phyloP scores from a whole-genome alignment of 2,888 invertebrate genomes.

The Capitulum mitella region DNA sequence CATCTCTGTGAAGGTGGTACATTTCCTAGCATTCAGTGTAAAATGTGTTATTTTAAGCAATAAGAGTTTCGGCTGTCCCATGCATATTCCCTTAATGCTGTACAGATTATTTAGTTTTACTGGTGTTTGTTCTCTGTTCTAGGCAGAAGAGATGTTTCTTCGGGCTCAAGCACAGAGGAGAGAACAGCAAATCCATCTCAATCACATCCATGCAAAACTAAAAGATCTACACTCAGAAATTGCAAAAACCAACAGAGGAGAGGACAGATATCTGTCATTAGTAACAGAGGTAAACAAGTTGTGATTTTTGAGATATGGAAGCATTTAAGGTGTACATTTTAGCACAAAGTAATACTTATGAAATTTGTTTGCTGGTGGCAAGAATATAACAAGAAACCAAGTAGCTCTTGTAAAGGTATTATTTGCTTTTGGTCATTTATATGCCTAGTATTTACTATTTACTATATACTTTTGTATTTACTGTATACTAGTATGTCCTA shows the following conservation, averaged over 20 bases:
- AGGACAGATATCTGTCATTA: not conserved
- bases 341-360: too few species aligned
- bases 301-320: too few species aligned
- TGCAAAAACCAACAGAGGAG: constrained; percentile 2
- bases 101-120: not conserved
- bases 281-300: constrained; percentile 7
- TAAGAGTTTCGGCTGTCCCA: not conserved
- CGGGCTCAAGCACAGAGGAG: not conserved
- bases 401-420: too few species aligned
- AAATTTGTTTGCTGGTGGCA: too few species aligned
- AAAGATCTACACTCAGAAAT: constrained; percentile 10
- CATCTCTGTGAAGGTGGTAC: not conserved
- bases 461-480: too few species aligned
- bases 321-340: too few species aligned
- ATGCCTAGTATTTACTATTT: too few species aligned
- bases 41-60: not conserved
- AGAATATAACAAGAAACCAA: too few species aligned
- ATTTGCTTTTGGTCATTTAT: too few species aligned
- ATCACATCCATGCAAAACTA: not conserved
- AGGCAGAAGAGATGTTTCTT: not conserved
- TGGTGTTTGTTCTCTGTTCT: not conserved
- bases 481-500: too few species aligned
- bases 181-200: not conserved
- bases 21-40: not conserved
- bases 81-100: not conserved